Evolutionary conservation across 1,140 invertebrate genomes (phyloP), one percentile per base, ranked within the genome.

Genomic region (Polyergus mexicanus): DNA sequence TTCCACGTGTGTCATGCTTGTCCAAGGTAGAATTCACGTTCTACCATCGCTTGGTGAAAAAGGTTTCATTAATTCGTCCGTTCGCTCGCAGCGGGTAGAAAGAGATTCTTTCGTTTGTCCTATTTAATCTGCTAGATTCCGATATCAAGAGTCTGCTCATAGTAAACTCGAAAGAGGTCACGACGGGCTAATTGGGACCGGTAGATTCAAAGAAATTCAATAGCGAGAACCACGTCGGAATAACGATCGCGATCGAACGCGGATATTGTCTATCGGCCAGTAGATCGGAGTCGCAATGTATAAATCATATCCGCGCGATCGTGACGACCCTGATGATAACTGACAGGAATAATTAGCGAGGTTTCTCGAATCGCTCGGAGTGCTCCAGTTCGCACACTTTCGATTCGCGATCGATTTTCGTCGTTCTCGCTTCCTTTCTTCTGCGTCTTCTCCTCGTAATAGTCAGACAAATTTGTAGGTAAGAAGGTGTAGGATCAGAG

Each of bases 291-390:
- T 71, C 16, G 32, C 32, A 16, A 71, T 16, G 4, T 22, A 38
- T 41, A 68, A 51, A 71, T 71, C 47, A 16, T 16, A 80, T 83
- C 25, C 28, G 68, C 38, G 19, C 19, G 56, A 22, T 69, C 44
- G 58, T 54, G 28, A 47, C 44, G 13, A 78, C 54, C 3, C 32
- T 41, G 47, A 56, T n/a, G 58, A 19, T 25, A 47, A 86, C 60
- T 68, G 56, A 35, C 71, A 56, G 66, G 71, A 84, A 86, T 86
- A 76, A 89, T 89, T 86, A 84, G 66, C 65, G 44, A 68, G 69
- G n/a, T 60, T 19, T 16, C 60, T 68, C 44, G 66, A 65, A 54
- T 71, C 28, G 32, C 25, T n/a, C 51, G 22, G 25, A 38, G 56
- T 51, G 28, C 25, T 54, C 6, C 22, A 32, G 19, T 35, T 28